Conservation (phyloP, 30 jellyfish, hydroid and myxozoan species). For the Aurelia sp. region DNA sequence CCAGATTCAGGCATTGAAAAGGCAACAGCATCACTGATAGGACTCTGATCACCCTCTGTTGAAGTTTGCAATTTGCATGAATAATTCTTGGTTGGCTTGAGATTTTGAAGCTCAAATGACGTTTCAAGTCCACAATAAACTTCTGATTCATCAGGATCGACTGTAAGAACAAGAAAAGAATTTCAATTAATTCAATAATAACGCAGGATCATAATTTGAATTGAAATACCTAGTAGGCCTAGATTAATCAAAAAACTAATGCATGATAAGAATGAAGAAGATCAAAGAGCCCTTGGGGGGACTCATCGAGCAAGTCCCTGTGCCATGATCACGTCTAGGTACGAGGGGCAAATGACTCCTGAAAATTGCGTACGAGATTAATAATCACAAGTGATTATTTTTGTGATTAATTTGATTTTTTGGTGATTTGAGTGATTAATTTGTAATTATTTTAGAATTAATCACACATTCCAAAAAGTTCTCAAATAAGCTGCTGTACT, state of each 20-base stretch:
- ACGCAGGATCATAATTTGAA: not conserved
- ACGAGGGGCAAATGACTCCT: too few species aligned
- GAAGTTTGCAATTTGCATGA: conserved; percentile 49
- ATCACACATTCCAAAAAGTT: too few species aligned
- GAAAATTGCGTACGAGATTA: too few species aligned
- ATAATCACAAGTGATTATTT: too few species aligned
- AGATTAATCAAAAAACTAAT: not conserved
- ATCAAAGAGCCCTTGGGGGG: too few species aligned
- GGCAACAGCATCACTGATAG: conserved; percentile 42
- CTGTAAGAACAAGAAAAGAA: not conserved
- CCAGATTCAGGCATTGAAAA: conserved; percentile 80
- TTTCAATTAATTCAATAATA: not conserved
- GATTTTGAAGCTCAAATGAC: conserved; percentile 41
- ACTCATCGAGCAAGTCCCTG: too few species aligned
- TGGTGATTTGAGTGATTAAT: too few species aligned
- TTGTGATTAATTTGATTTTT: too few species aligned
- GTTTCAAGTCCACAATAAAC: conserved; percentile 80
- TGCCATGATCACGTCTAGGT: too few species aligned
- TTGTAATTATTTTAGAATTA: too few species aligned
- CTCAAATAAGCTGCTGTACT: too few species aligned
- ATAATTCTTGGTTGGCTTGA: conserved; percentile 48
- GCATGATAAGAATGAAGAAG: not conserved
- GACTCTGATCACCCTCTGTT: conserved; percentile 80
- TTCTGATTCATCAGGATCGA: conserved; percentile 32
- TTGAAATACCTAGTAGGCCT: not conserved